Percentiles rank a stretch among this genome's conserved stretches.
Conservation (phyloP, 2,888 invertebrate genomes). For the Euzophera pinguis region DNA sequence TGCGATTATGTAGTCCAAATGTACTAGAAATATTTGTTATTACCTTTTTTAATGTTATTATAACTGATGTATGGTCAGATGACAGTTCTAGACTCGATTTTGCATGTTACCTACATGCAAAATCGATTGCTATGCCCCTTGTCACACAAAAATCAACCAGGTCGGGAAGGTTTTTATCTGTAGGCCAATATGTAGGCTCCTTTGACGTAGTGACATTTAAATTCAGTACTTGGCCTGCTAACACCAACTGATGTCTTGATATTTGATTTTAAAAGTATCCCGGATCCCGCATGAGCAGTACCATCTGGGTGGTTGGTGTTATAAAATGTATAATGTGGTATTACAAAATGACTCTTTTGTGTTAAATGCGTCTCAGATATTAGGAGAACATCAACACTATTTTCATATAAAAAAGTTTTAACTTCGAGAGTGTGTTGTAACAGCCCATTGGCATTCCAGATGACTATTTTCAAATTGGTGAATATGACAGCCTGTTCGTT, state of each 20-base stretch:
- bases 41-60: too few relatives aligned
- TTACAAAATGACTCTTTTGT: slow-evolving; percentile 14
- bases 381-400: slow-evolving; percentile 24
- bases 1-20: too few relatives aligned
- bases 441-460: slow-evolving; percentile 30
- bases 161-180: slow-evolving; percentile 22
- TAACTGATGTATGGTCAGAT: background rate
- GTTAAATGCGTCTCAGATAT: slow-evolving; percentile 27
- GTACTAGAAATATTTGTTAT: too few relatives aligned
- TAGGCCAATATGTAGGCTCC: slow-evolving; percentile 17
- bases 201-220: too few relatives aligned
- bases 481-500: background rate
- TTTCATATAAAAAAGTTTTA: slow-evolving; percentile 12
- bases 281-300: slow-evolving; percentile 24
- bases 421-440: slow-evolving; percentile 19
- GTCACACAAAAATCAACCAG: slow-evolving; percentile 23
- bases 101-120: too few relatives aligned
- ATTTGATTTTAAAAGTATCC: slow-evolving; percentile 19
- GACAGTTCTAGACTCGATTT: background rate
- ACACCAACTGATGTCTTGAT: slow-evolving; percentile 11
- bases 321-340: slow-evolving; percentile 22
- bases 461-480: slow-evolving; percentile 16
- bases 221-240: too few relatives aligned
- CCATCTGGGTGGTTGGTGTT: slow-evolving; percentile 29
- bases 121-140: background rate